These are phyloP conservation scores for Gari tellinella DNA, from an alignment of 2,888 invertebrate genomes.

Conservation along the genomic window DNA sequence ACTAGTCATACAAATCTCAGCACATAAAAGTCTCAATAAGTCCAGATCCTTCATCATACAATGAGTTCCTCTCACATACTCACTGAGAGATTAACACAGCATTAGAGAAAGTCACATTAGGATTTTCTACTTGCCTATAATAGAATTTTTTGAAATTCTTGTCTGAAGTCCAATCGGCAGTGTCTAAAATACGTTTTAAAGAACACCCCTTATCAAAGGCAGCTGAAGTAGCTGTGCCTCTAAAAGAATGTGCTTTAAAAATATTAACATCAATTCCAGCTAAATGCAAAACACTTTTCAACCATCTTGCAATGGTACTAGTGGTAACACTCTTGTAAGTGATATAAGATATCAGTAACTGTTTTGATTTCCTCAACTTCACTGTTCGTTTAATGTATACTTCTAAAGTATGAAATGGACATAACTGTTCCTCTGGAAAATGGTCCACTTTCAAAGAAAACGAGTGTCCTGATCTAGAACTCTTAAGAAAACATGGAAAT, in stretches of 20 bases:
- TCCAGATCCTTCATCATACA: too few species aligned
- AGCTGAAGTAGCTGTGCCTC: conserved; percentile 31
- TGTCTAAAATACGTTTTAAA: too few species aligned
- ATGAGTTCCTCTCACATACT: too few species aligned
- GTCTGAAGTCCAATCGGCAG: too few species aligned
- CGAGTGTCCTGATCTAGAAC: conserved; percentile 5
- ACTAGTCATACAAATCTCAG: too few species aligned
- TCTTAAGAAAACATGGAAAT: conserved; percentile 1
- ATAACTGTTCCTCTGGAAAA: conserved; percentile 26
- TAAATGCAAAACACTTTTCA: conserved; percentile 18
- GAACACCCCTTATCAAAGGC: conserved; percentile 15
- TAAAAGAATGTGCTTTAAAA: conserved; percentile 43
- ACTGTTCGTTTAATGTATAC: conserved; percentile 26
- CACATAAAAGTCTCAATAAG: too few species aligned
- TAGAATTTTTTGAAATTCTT: too few species aligned
- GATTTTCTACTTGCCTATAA: too few species aligned
- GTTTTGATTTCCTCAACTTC: background rate
- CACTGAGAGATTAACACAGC: too few species aligned
- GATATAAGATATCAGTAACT: conserved; percentile 41
- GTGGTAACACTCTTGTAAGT: conserved; percentile 37
- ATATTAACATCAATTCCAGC: conserved; percentile 31
- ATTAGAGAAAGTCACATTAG: too few species aligned
- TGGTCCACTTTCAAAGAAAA: conserved; percentile 31
- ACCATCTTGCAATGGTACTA: conserved; percentile 50
- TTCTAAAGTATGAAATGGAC: conserved; percentile 41